Evolutionary conservation across 2,888 invertebrate genomes (phyloP).

Genomic region (Hirtodrosophila histrioides): DNA sequence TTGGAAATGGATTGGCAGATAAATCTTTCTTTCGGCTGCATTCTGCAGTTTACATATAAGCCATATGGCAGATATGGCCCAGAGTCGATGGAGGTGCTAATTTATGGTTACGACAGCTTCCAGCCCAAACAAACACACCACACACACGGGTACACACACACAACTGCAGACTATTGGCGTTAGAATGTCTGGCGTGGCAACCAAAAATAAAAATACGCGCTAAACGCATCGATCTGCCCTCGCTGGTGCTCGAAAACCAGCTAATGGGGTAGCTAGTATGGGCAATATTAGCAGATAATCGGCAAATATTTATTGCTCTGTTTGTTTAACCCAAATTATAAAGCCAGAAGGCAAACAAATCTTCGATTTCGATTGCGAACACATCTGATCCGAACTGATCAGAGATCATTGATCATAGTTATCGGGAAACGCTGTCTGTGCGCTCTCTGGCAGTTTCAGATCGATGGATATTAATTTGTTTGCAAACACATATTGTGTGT

Average conservation of each 20-base stretch:
- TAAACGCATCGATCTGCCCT: constrained; percentile 29
- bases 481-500: constrained; percentile 73
- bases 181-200: constrained; percentile 42
- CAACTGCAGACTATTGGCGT: constrained; percentile 46
- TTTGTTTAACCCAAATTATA: constrained; percentile 75
- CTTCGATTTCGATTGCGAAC: constrained; percentile 9
- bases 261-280: constrained; percentile 33
- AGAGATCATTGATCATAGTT: constrained; percentile 58
- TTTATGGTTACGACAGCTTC: constrained; percentile 68
- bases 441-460: constrained; percentile 57
- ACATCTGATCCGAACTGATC: constrained; percentile 6
- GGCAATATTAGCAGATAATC: constrained; percentile 43
- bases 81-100: constrained; percentile 64
- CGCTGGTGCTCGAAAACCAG: constrained; percentile 39
- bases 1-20: constrained; percentile 64
- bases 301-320: constrained; percentile 64
- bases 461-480: constrained; percentile 78
- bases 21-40: constrained; percentile 58
- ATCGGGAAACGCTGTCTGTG: constrained; percentile 42
- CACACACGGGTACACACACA: no score
- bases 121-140: constrained; percentile 15
- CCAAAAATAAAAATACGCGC: constrained; percentile 6
- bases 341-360: constrained; percentile 49
- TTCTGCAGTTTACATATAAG: constrained; percentile 57
- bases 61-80: constrained; percentile 64